A percentile compares a stretch with the other conserved stretches of the same genome.
phyloP scores from a whole-genome alignment of 2,113 vertebrate genomes.

The Rhagologus leucostigma region DNA sequence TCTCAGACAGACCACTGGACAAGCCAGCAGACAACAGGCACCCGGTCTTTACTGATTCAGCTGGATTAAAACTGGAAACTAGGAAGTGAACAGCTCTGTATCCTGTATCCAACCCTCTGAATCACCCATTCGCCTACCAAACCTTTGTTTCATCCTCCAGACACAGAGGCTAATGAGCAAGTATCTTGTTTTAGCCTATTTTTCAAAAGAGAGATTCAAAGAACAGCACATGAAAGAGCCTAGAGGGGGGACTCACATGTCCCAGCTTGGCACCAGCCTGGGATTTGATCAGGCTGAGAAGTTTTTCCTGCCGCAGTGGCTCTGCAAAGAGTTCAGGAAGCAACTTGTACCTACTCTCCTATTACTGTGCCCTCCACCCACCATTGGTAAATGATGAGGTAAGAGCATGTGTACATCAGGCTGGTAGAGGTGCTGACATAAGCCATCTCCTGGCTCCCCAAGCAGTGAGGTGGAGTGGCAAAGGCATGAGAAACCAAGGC shows the following conservation, averaged over 20 bases:
- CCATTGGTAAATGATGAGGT: background rate
- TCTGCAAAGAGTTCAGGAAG: background rate
- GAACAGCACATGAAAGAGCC: background rate
- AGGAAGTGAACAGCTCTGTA: background rate
- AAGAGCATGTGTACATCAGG: background rate
- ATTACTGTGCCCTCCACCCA: conserved; percentile 16
- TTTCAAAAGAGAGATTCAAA: background rate
- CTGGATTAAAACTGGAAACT: background rate
- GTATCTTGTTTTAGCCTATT: background rate
- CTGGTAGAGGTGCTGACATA: conserved; percentile 16
- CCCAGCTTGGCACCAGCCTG: background rate
- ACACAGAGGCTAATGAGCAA: background rate
- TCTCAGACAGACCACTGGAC: background rate
- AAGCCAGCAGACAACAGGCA: background rate
- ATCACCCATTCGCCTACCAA: conserved; percentile 14
- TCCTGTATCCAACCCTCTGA: conserved; percentile 31
- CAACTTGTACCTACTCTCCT: background rate
- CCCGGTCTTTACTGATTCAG: background rate
- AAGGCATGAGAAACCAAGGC: background rate
- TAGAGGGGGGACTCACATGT: background rate
- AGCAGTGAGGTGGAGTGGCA: background rate
- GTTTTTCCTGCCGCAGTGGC: background rate
- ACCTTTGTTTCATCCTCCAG: conserved; percentile 21
- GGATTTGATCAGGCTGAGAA: background rate
- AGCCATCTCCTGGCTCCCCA: background rate